Conservation (phyloP, 2,797 vertebrate species). For the Amblyraja radiata region DNA sequence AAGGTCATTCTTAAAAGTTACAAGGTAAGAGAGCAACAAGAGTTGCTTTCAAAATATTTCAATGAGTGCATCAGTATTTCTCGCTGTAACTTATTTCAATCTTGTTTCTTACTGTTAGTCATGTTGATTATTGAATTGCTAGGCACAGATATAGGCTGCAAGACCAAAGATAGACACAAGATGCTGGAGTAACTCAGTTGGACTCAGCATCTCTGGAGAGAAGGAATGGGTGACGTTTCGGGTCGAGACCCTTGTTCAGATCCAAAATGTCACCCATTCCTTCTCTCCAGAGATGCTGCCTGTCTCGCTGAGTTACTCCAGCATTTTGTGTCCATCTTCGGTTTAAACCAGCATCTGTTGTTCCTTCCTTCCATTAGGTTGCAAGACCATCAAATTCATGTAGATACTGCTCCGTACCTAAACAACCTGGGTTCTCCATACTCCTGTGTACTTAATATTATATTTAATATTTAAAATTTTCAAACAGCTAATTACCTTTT, state of each 20-base stretch:
- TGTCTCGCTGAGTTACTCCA: too few relatives aligned
- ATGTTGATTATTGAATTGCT: not conserved
- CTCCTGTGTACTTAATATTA: not conserved
- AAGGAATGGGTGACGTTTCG: too few relatives aligned
- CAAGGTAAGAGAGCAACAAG: slow-evolving; percentile 63
- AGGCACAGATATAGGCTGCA: not conserved
- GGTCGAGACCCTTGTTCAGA: too few relatives aligned
- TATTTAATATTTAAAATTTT: not conserved
- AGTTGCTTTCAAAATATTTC: not conserved
- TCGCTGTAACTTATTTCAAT: not conserved
- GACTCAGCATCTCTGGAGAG: too few relatives aligned
- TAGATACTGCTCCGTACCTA: not conserved
- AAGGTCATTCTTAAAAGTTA: slow-evolving; percentile 87
- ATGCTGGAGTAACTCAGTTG: too few relatives aligned
- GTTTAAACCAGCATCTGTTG: too few relatives aligned
- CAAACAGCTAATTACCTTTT: not conserved
- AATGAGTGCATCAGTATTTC: not conserved
- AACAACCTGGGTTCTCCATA: not conserved
- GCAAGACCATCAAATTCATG: not conserved
- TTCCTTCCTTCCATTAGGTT: too few relatives aligned
- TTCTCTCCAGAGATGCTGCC: too few relatives aligned
- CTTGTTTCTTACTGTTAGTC: not conserved
- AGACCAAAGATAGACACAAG: too few relatives aligned
- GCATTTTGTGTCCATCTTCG: too few relatives aligned
- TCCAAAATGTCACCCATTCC: too few relatives aligned